Base-by-base conservation (phyloP, 2,888 invertebrate genomes). In the Meganola albula region DNA sequence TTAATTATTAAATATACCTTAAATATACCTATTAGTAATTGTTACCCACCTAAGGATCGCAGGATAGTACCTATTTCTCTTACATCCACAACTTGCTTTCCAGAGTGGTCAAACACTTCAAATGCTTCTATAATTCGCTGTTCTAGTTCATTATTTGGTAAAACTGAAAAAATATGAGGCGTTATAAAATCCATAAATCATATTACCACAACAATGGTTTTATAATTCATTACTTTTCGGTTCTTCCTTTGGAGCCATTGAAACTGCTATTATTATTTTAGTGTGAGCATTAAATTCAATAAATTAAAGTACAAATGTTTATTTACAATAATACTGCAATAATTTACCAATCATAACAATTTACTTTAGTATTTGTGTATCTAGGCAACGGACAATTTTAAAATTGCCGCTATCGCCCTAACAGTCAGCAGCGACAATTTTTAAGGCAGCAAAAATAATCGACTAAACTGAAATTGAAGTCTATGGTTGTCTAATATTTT, bases 21-120 rank as follows among this genome's bases (percentile, higher is more conserved):
- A n/a, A 16, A 16, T 5, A 16, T 16, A 5, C 16, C 6, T 16
- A 16, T 16, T 16, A 6, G 16, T 16, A 16, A 16, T 3, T 10
- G 10, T 9, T 12, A 41, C 47, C 53, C 71, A 90, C 92, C 96
- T 44, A 97, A 74, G 30, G 96, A 94, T 50, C 97, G 87, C 10
- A 97, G 87, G 38, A 98, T 94, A 0, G 97, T 96, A 25, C 96
- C 95, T 34, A 97, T 90, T 88, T 98, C 97, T 58, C 97, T 88
- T 0, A 95, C 92, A 80, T 97, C 97, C 1, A 97, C 93, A 2
- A 93, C 92, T 80, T 94, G 94, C 60, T 92, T 94, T 27, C 92
- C 93, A 31, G 94, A 92, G 76, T 95, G 95, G 68, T 97, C 97
- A 67, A 97, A 98, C 12, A 97, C 91, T 61, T 93, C 92, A 72